Evolutionary conservation across 2,888 invertebrate genomes (phyloP), one percentile per base, ranked within the genome.

Genomic region (Anarsia innoxiella): DNA sequence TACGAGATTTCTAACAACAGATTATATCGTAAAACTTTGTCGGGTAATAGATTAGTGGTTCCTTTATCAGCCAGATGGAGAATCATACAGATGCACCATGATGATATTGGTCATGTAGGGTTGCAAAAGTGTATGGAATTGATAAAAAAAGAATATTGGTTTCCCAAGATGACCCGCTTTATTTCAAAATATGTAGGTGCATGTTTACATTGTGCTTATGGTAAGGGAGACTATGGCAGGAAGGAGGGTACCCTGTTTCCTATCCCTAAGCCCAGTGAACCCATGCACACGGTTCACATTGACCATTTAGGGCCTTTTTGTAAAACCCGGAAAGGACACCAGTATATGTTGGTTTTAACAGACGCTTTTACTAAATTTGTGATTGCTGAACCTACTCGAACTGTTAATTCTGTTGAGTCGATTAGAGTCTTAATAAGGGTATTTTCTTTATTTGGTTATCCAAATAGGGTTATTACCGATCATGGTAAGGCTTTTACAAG

Each of bases 21-120:
- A 8, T 13, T 56, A 10, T 53, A 52, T 34, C 16, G 50, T 1
- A 54, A 51, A 38, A 48, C 49, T 1, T 10, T 49, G 0, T 26
- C 41, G 6, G 57, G 57, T 2, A 46, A 51, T 31, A 41, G 53
- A 11, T 42, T 64, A 2, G 53, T 56, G 12, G 59, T 63, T 0
- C 61, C 60, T 1, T 32, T 31, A n/a, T 23, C n/a, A 2, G 51
- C 55, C 16, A 40, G 56, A 6, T 67, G 59, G 50, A 59, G 42
- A 37, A 34, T 65, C 3, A 9, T 59, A 1, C 56, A 56, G 26
- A 60, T 52, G 51, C 46, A 52, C 28, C 64, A 62, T 36, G 61
- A 65, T 39, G 50, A 62, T 1, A 55, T 63, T n/a, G 63, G 64
- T 1, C 59, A 66, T 34, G 38, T 53, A n/a, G 53, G 53, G 0